phyloP scores from a whole-genome alignment of 2,888 invertebrate species.

The Monoplex corrugatus region DNA sequence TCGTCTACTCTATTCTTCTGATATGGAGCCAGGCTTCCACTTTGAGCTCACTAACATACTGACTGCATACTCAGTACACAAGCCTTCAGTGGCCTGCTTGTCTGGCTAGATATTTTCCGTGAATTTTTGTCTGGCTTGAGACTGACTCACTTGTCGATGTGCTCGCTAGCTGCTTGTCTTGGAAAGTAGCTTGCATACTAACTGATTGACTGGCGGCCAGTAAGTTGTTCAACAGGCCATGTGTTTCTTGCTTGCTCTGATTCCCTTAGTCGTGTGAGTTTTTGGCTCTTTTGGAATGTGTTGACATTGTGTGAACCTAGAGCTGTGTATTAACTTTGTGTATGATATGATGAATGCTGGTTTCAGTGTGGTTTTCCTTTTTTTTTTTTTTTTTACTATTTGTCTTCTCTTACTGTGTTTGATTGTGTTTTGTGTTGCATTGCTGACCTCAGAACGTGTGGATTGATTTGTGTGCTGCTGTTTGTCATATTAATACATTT shows the following conservation, averaged over 20 bases:
- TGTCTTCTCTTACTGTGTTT: background rate
- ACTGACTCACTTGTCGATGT: no score
- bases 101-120: background rate
- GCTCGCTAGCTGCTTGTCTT: conserved; percentile 3
- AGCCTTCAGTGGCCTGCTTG: background rate
- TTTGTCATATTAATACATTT: no score
- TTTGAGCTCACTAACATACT: background rate
- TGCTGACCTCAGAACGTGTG: background rate
- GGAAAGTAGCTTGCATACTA: conserved; percentile 4
- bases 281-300: background rate
- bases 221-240: no score
- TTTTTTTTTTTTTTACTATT: background rate
- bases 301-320: background rate
- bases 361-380: background rate
- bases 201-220: no score
- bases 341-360: background rate
- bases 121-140: background rate
- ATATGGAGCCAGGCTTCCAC: background rate
- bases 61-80: background rate
- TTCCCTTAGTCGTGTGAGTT: background rate
- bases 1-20: background rate
- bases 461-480: background rate
- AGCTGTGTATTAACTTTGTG: background rate
- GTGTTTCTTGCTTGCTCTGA: conserved; percentile 16
- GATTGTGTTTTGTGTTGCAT: background rate